Percentiles rank a stretch among this genome's conserved stretches.
phyloP scores from a whole-genome alignment of 2,113 vertebrate species.

The Chunga burmeisteri region DNA sequence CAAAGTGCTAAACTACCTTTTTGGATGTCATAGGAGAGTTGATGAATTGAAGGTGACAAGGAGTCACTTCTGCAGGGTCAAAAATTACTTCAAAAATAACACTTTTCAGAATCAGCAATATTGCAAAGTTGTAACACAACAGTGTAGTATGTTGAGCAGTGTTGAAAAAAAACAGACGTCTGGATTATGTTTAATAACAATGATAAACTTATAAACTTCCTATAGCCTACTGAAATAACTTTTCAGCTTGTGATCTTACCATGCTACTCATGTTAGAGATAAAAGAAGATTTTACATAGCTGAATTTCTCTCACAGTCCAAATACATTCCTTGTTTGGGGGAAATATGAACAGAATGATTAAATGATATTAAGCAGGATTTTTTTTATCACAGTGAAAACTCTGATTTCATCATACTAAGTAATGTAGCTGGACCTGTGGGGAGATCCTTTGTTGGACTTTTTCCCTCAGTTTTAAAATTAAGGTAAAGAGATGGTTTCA shows the following conservation, averaged over 20 bases:
- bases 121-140: background rate
- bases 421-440: background rate
- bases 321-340: background rate
- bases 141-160: background rate
- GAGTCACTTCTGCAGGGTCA: background rate
- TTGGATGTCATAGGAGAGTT: background rate
- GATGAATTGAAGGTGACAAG: background rate
- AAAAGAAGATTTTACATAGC: background rate
- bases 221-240: background rate
- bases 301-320: background rate
- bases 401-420: background rate
- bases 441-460: background rate
- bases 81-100: background rate
- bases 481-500: background rate
- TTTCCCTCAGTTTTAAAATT: background rate
- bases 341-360: background rate
- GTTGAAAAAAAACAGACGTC: background rate
- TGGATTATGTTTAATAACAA: background rate
- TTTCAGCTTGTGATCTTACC: background rate
- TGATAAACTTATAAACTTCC: background rate
- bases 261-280: background rate
- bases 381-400: background rate
- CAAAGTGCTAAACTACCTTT: background rate
- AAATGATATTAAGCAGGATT: background rate
- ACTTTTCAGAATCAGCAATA: background rate